These are phyloP conservation scores for Heliopora coerulea DNA, from an alignment of 92 coral and sea anemone species.

Conservation along the genomic window DNA sequence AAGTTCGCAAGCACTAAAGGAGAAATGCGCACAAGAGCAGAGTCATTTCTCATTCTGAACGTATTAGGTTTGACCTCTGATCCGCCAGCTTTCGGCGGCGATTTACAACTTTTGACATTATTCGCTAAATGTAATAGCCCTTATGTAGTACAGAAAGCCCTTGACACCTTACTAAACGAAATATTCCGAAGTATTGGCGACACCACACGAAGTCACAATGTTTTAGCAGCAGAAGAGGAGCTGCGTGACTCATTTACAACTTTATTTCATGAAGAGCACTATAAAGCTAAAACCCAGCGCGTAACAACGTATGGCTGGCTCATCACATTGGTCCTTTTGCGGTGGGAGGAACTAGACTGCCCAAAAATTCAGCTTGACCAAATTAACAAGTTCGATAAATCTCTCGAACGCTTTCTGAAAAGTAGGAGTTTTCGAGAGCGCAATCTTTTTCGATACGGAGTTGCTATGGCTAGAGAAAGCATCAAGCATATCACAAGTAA, in stretches of 20 bases:
- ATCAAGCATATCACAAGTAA: neutral
- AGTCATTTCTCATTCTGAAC: slow-evolving; percentile 1
- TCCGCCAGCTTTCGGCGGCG: neutral
- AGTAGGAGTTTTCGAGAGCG: neutral
- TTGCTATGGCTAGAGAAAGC: neutral
- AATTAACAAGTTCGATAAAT: neutral
- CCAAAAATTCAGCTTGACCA: neutral
- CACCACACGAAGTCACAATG: neutral
- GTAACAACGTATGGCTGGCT: slow-evolving; percentile 1
- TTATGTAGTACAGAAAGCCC: slow-evolving; percentile 4
- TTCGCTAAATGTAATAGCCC: slow-evolving; percentile 14
- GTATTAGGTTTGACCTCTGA: neutral
- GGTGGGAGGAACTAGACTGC: neutral
- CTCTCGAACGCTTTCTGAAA: neutral
- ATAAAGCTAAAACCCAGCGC: neutral
- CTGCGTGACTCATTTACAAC: slow-evolving; percentile 3
- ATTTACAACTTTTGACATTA: neutral
- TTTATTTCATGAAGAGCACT: neutral
- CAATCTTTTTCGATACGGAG: slow-evolving; percentile 2
- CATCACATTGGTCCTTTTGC: neutral
- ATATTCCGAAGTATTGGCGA: slow-evolving; percentile 23
- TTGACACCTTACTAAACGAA: slow-evolving; percentile 11
- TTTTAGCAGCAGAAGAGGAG: slow-evolving; percentile 2
- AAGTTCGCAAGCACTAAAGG: neutral
- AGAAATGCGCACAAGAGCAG: slow-evolving; percentile 2